A percentile compares a stretch with the other conserved stretches of the same genome.
Conservation (phyloP, 2,797 vertebrate species). For the Arctocebus calabarensis region DNA sequence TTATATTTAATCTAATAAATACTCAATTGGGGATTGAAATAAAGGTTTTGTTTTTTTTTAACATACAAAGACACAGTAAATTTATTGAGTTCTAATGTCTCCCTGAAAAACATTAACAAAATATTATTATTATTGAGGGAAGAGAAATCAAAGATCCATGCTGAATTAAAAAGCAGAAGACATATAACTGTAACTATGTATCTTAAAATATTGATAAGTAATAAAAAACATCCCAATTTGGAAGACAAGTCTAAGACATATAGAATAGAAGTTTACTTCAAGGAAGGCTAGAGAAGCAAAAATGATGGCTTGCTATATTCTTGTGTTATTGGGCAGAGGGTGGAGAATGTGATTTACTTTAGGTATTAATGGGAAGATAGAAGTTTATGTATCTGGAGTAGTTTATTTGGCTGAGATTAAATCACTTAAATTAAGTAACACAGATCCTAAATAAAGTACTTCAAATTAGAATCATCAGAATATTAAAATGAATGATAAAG, state of each 20-base stretch:
- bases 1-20: neutral
- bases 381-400: neutral
- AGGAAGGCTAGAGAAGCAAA: neutral
- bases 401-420: neutral
- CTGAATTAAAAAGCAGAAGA: slow-evolving; percentile 27
- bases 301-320: neutral
- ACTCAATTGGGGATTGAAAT: neutral
- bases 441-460: neutral
- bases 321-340: neutral
- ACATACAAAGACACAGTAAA: neutral
- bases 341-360: neutral
- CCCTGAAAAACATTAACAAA: neutral
- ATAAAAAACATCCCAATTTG: neutral
- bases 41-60: neutral
- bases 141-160: slow-evolving; percentile 17
- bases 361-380: neutral
- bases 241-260: neutral
- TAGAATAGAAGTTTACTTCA: neutral
- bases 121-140: neutral
- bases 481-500: slow-evolving; percentile 24
- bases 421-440: neutral
- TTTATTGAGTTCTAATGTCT: neutral
- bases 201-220: slow-evolving; percentile 27
- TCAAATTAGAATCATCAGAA: neutral
- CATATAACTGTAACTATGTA: neutral